phyloP scores from a whole-genome alignment of 1,140 invertebrate species.

The Drosophila lini region DNA sequence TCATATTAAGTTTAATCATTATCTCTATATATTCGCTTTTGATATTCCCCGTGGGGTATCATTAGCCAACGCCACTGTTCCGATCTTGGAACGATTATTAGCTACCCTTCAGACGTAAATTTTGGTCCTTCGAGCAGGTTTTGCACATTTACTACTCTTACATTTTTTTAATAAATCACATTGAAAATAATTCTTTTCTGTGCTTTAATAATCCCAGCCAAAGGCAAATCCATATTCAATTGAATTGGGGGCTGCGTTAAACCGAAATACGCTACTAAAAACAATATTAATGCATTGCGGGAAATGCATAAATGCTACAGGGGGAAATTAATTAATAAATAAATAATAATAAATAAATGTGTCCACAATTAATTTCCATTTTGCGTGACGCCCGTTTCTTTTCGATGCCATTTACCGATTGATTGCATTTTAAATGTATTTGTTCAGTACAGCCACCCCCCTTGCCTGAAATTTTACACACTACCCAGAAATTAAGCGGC shows the following conservation, averaged over 20 bases:
- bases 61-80: too few relatives aligned
- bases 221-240: conserved; percentile 43
- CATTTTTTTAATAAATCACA: background rate
- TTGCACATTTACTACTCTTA: background rate
- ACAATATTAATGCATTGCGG: conserved; percentile 45
- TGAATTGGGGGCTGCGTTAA: conserved; percentile 14
- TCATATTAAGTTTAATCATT: too few relatives aligned
- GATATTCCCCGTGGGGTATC: too few relatives aligned
- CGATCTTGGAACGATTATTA: background rate
- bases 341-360: conserved; percentile 60
- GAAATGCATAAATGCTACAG: background rate
- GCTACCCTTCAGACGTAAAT: background rate
- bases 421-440: conserved; percentile 66
- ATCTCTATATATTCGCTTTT: background rate
- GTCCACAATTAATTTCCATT: conserved; percentile 66
- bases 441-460: conserved; percentile 6
- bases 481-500: conserved; percentile 34
- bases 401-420: conserved; percentile 39
- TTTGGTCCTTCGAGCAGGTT: background rate
- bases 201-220: background rate
- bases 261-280: conserved; percentile 41
- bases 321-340: conserved; percentile 44
- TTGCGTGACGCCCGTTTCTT: conserved; percentile 29
- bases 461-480: conserved; percentile 6
- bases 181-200: background rate